Evolutionary conservation across 2,888 invertebrate genomes (phyloP).

Genomic region (Gisinianus flammeolus): DNA sequence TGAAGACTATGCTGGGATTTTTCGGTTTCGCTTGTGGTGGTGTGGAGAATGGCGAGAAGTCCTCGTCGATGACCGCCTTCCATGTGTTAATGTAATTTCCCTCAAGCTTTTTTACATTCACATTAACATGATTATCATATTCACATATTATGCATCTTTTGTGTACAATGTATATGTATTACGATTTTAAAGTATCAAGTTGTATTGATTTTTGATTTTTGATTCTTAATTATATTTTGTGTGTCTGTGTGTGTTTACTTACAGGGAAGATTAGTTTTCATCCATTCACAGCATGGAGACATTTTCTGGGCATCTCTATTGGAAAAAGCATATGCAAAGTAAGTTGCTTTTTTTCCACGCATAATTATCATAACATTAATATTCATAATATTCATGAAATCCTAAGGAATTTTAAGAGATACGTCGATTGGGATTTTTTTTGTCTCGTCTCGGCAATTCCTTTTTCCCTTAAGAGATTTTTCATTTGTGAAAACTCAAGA

Average conservation of each 20-base stretch:
- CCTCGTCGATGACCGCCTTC: slow-evolving; percentile 85
- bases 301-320: slow-evolving; percentile 88
- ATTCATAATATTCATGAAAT: not conserved
- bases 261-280: slow-evolving; percentile 75
- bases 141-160: no score
- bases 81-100: slow-evolving; percentile 82
- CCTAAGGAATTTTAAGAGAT: no score
- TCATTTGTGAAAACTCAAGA: no score
- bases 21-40: slow-evolving; percentile 91
- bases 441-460: no score
- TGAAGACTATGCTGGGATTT: slow-evolving; percentile 73
- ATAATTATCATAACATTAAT: not conserved
- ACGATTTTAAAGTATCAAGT: no score
- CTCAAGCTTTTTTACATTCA: not conserved
- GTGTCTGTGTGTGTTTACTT: no score
- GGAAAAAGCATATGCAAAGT: slow-evolving; percentile 94
- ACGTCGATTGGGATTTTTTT: no score
- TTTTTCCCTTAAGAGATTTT: no score
- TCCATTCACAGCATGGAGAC: slow-evolving; percentile 79
- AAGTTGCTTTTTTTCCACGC: slow-evolving; percentile 61
- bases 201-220: no score
- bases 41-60: slow-evolving; percentile 92
- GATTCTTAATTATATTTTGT: no score
- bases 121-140: not conserved
- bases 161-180: no score